Conservation (phyloP, 2,797 vertebrate species). For the Orientallactaga sibirica region DNA sequence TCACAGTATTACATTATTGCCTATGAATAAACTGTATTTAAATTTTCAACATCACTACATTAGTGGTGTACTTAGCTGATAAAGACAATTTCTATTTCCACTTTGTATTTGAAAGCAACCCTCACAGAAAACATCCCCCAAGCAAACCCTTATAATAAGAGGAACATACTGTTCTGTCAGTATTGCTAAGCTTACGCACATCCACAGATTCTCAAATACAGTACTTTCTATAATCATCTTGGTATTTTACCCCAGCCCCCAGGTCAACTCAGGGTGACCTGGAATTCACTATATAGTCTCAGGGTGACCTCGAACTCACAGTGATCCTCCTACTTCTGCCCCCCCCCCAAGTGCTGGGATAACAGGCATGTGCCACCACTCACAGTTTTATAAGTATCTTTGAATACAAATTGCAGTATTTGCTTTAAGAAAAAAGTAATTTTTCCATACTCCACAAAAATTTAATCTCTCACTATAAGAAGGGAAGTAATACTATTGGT, state of each 20-base stretch:
- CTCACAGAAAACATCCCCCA: slow-evolving; percentile 10
- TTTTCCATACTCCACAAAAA: background rate
- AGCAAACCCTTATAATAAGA: slow-evolving; percentile 15
- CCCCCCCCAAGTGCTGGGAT: no score
- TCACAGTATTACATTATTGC: slow-evolving; percentile 18
- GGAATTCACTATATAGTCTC: no score
- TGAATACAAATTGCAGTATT: slow-evolving; percentile 16
- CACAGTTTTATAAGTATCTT: slow-evolving; percentile 27
- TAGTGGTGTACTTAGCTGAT: slow-evolving; percentile 39
- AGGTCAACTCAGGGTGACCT: no score
- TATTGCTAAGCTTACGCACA: background rate
- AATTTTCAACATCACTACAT: slow-evolving; percentile 36
- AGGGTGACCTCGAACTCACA: no score
- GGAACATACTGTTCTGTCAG: background rate
- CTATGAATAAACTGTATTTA: slow-evolving; percentile 20
- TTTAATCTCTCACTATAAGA: background rate
- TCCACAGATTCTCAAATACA: background rate
- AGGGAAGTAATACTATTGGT: slow-evolving; percentile 7
- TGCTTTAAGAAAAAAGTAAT: background rate
- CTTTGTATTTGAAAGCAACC: slow-evolving; percentile 22
- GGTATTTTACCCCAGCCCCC: no score
- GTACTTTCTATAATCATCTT: slow-evolving; percentile 36
- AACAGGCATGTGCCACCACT: no score
- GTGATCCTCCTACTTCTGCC: no score
- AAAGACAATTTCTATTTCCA: slow-evolving; percentile 1